phyloP scores from a whole-genome alignment of 2,113 vertebrate species.

The Megaleporinus macrocephalus region DNA sequence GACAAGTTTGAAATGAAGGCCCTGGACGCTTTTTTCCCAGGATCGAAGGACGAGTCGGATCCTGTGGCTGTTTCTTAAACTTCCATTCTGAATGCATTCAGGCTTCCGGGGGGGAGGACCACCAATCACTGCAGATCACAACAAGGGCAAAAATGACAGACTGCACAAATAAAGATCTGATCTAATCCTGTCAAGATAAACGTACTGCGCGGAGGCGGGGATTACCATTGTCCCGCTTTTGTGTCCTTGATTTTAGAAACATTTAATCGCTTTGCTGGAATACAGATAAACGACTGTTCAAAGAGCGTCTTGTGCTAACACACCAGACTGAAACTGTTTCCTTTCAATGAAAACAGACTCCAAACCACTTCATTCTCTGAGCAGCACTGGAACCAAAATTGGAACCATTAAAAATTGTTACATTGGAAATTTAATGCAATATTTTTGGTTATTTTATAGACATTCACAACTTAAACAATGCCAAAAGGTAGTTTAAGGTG shows the following conservation, averaged over 20 bases:
- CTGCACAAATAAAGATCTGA: constrained; percentile 1
- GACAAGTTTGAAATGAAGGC: not conserved
- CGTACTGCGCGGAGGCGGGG: not conserved
- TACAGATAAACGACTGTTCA: not conserved
- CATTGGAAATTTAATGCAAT: too few relatives aligned
- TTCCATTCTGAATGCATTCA: not conserved
- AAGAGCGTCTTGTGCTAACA: not conserved
- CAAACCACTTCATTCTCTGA: not conserved
- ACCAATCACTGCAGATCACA: constrained; percentile 6
- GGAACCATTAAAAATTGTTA: too few relatives aligned
- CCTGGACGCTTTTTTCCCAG: not conserved
- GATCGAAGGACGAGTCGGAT: not conserved
- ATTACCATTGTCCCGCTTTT: not conserved
- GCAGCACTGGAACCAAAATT: not conserved
- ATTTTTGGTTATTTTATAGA: too few relatives aligned
- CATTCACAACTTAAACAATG: too few relatives aligned
- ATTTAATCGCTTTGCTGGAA: not conserved
- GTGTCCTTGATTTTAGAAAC: too few relatives aligned
- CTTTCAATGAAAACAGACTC: too few relatives aligned
- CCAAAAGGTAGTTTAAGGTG: too few relatives aligned
- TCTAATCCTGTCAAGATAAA: not conserved
- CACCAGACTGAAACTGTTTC: too few relatives aligned
- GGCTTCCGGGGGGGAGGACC: not conserved
- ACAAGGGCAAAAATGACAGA: constrained; percentile 13
- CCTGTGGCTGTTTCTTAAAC: constrained; percentile 2